Evolutionary conservation across 2,888 invertebrate species (phyloP), one percentile per base, ranked within the genome.

Genomic region (Molanna angustata): DNA sequence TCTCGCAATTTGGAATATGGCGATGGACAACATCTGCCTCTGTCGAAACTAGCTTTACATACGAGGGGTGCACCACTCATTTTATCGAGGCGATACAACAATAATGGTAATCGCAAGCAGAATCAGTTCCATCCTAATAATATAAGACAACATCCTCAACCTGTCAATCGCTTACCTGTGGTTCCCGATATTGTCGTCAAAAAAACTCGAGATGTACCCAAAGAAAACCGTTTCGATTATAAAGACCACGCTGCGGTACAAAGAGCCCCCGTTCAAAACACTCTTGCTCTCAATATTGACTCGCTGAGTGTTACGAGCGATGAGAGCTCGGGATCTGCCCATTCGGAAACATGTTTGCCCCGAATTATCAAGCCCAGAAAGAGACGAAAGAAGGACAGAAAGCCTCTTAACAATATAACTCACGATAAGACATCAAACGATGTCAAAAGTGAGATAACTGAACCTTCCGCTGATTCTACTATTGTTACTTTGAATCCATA

Each of bases 341-440:
- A 77, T 64, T 76, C 85, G 7, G 90, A 89, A 66, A 87, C 86
- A 60, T 88, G 88, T 72, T 73, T 92, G 65, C 92, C 92, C 60
- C 80, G 93, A 62, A 91, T 93, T 60, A 92, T 93, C 64, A 93
- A 93, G 69, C 92, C 92, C 4, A 77, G 93, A 44, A 93, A 93
- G 68, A 81, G 93, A 46, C 84, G 92, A 67, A 93, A 92, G 83
- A 93, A 92, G 72, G 92, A 92, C 68, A 79, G 90, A 62, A 89
- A 90, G 71, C 87, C 89, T 27, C 74, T 79, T 60, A 76, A 77
- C 50, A 67, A 67, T 31, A 19, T n/a, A 2, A 41, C 27, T 22
- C 44, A 52, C 21, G 33, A 49, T 31, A 37, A 43, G 21, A 32
- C 32, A 31, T 13, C 43, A 13, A 42, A 11, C 49, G 51, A 53